Conservation (phyloP, 1,140 invertebrate species). For the Plodia interpunctella region DNA sequence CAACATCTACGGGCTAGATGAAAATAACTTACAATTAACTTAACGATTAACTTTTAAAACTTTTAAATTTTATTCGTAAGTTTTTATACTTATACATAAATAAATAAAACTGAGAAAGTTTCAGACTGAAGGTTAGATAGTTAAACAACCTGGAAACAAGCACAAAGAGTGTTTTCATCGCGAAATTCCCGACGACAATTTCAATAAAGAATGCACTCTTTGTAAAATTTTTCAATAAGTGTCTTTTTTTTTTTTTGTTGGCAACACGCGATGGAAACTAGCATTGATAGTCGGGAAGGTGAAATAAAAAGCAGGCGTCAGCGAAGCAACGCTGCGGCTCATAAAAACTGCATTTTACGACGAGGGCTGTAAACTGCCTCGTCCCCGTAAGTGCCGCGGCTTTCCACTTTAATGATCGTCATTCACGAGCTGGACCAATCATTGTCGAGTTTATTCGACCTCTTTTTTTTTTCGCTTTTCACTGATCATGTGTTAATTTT, state of each 20-base stretch:
- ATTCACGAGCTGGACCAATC: slow-evolving; percentile 10
- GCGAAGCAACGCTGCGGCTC: slow-evolving; percentile 21
- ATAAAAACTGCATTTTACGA: slow-evolving; percentile 47
- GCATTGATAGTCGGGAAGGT: slow-evolving; percentile 44
- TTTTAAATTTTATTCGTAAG: too few relatives aligned
- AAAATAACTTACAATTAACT: too few relatives aligned
- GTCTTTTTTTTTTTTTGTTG: background rate
- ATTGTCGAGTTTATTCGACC: slow-evolving; percentile 13
- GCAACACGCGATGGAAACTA: slow-evolving; percentile 39
- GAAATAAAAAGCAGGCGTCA: slow-evolving; percentile 46
- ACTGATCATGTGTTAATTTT: background rate
- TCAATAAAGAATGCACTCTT: too few relatives aligned
- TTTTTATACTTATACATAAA: too few relatives aligned
- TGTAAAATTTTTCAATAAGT: too few relatives aligned
- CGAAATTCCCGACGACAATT: too few relatives aligned
- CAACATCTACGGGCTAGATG: too few relatives aligned
- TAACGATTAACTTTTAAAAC: too few relatives aligned
- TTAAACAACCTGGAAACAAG: too few relatives aligned
- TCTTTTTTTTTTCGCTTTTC: background rate
- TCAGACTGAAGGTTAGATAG: too few relatives aligned
- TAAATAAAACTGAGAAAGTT: too few relatives aligned
- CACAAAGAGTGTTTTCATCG: too few relatives aligned
- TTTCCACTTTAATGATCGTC: slow-evolving; percentile 23
- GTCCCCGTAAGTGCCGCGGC: slow-evolving; percentile 23
- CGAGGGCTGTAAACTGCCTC: slow-evolving; percentile 22